Evolutionary conservation across 2,113 vertebrate species (phyloP).

Genomic region (Protobothrops flavoviridis): DNA sequence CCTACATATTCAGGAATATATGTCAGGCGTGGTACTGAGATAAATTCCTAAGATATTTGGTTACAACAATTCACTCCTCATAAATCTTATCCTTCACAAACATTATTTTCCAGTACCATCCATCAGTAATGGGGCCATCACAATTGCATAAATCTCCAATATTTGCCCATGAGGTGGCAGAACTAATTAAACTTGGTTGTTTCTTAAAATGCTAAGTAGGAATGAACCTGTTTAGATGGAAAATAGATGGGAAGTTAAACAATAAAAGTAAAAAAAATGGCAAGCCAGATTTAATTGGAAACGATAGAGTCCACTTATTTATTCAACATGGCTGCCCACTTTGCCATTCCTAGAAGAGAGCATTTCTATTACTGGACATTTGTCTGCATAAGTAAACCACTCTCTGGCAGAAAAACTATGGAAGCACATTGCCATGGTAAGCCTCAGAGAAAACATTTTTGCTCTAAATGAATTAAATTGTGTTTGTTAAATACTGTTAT

Average conservation of each 20-base stretch:
- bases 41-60: not conserved
- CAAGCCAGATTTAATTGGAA: not conserved
- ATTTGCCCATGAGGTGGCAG: not conserved
- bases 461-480: not conserved
- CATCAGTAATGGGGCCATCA: not conserved
- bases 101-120: not conserved
- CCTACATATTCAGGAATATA: not conserved
- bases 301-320: not conserved
- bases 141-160: not conserved
- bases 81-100: not conserved
- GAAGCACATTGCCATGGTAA: not conserved
- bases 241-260: not conserved
- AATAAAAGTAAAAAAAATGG: not conserved
- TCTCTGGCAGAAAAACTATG: not conserved
- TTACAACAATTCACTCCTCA: not conserved
- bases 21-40: not conserved
- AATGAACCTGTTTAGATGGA: not conserved
- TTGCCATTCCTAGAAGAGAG: not conserved
- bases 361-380: not conserved
- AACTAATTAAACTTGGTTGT: not conserved
- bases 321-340: not conserved
- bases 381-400: not conserved
- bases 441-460: not conserved
- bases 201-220: not conserved
- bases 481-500: not conserved